These are phyloP conservation scores for Sinopyrophorus schimmeli DNA, from an alignment of 2,888 invertebrate species.

Conservation along the genomic window DNA sequence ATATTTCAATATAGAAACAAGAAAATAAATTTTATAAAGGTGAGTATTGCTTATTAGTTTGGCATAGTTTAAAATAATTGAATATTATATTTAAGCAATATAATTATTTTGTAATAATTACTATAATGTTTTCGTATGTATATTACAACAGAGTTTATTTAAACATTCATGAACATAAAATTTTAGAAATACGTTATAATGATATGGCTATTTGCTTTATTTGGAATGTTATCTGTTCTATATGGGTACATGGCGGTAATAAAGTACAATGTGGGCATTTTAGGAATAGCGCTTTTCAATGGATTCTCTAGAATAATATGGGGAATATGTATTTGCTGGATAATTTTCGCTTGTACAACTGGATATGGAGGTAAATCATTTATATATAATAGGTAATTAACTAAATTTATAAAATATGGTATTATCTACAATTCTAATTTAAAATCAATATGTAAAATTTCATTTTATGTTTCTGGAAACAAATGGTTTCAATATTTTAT, in stretches of 20 bases:
- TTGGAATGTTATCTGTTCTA: conserved; percentile 25
- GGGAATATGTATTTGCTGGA: conserved; percentile 34
- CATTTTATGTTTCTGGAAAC: no score
- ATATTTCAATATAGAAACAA: conserved; percentile 33
- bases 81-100: no score
- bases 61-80: no score
- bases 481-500: no score
- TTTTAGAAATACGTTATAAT: conserved; percentile 27
- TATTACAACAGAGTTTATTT: no score
- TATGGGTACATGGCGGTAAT: conserved; percentile 17
- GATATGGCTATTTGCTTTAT: conserved; percentile 29
- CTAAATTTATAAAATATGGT: no score
- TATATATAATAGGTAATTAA: no score
- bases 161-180: neutral
- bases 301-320: conserved; percentile 32
- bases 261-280: conserved; percentile 22
- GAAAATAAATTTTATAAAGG: conserved; percentile 32
- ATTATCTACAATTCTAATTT: no score
- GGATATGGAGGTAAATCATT: conserved; percentile 37
- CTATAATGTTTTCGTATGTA: no score
- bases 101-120: no score
- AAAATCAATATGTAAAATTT: no score
- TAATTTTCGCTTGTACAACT: conserved; percentile 35
- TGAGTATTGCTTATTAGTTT: no score
- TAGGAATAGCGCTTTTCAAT: conserved; percentile 28